phyloP scores from a whole-genome alignment of 2,797 vertebrate genomes.

The Lates japonicus region DNA sequence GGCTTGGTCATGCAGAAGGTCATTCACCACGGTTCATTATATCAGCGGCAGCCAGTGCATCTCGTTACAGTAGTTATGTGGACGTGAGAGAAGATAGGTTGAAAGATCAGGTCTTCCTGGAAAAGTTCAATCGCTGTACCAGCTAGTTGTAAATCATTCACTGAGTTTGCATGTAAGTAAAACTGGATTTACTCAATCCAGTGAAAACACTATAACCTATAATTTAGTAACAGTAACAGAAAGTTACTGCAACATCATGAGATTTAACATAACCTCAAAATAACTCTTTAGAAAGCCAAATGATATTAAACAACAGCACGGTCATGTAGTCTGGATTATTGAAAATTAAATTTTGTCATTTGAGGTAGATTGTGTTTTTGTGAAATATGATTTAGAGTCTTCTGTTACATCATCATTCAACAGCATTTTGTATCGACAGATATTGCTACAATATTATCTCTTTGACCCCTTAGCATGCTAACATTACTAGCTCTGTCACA shows the following conservation, averaged over 20 bases:
- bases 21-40: slow-evolving; percentile 61
- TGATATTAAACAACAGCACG: background rate
- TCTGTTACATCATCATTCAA: too few relatives aligned
- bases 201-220: too few relatives aligned
- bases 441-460: too few relatives aligned
- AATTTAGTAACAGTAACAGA: background rate
- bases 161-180: background rate
- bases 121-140: background rate
- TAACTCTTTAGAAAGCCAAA: background rate
- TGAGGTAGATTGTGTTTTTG: background rate
- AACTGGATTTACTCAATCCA: background rate
- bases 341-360: background rate
- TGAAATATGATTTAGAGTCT: too few relatives aligned
- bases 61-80: slow-evolving; percentile 24
- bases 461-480: too few relatives aligned
- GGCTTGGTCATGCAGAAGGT: slow-evolving; percentile 72
- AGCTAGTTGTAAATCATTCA: background rate
- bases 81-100: slow-evolving; percentile 44
- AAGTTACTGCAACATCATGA: background rate
- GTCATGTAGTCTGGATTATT: background rate
- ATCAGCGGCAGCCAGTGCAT: slow-evolving; percentile 43
- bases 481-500: too few relatives aligned
- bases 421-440: too few relatives aligned
- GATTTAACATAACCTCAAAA: background rate
- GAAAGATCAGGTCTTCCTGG: slow-evolving; percentile 32